Conservation (phyloP, 2,113 vertebrate species). For the Riparia riparia region DNA sequence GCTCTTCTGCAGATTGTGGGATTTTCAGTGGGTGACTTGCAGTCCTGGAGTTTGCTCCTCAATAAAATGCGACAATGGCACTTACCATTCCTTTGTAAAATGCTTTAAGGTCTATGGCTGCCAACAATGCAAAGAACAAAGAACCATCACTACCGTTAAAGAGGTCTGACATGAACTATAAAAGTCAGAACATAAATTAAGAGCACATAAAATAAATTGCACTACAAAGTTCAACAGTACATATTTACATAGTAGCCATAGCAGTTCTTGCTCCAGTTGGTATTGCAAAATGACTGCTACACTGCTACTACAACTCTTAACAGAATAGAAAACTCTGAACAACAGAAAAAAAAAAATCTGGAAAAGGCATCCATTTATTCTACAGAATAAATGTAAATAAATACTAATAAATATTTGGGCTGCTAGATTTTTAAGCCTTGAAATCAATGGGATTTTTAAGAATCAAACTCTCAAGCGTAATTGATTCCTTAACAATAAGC, state of each 20-base stretch:
- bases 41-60: not conserved
- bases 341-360: not conserved
- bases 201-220: not conserved
- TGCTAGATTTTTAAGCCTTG: not conserved
- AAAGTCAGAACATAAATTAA: slow-evolving; percentile 15
- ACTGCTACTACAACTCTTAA: not conserved
- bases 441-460: not conserved
- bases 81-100: not conserved
- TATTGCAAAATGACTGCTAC: not conserved
- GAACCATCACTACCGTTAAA: not conserved
- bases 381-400: not conserved
- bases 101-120: not conserved
- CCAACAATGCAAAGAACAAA: not conserved
- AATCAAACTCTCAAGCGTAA: not conserved
- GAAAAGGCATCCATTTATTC: not conserved
- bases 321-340: not conserved
- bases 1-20: not conserved
- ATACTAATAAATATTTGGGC: no score
- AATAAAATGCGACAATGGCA: not conserved
- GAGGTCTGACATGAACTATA: not conserved
- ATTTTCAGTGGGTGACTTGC: not conserved
- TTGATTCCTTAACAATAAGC: not conserved
- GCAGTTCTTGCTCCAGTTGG: not conserved
- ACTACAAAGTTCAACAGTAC: not conserved
- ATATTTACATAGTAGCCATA: not conserved